Conservation (phyloP, 2,888 invertebrate genomes). For the Acanthosepion esculentum region DNA sequence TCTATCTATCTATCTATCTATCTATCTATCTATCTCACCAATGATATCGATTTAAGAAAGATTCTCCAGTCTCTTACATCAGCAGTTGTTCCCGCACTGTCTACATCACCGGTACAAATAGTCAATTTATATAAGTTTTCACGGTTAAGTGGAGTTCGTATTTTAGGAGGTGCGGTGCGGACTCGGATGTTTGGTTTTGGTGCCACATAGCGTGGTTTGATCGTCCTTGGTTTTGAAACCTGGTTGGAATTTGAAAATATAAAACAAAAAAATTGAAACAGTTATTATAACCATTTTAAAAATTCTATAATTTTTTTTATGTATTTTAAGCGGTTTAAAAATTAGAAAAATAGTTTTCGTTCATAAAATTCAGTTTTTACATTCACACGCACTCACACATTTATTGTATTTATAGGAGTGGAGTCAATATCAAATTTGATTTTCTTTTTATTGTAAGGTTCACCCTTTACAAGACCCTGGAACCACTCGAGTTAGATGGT, state of each 20-base stretch:
- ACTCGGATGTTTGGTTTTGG: background rate
- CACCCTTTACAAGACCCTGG: no score
- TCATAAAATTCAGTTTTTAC: no score
- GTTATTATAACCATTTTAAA: background rate
- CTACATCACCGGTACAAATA: conserved; percentile 64
- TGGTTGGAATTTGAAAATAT: background rate
- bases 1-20: no score
- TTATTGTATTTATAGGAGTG: no score
- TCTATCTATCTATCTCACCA: background rate
- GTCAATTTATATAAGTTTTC: conserved; percentile 67
- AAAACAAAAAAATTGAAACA: background rate
- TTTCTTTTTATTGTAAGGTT: no score
- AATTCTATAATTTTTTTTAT: no score
- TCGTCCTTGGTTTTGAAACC: background rate
- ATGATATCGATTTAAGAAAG: background rate
- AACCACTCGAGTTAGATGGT: no score
- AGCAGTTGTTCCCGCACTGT: conserved; percentile 60
- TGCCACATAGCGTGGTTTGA: background rate
- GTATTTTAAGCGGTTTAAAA: no score
- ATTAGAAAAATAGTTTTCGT: no score
- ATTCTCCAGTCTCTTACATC: background rate
- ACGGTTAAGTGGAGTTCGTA: conserved; percentile 38
- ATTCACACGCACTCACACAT: no score
- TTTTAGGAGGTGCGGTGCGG: background rate
- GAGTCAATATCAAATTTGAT: no score